Conservation (phyloP, 2,888 invertebrate genomes). For the Linnaemya tessellans region DNA sequence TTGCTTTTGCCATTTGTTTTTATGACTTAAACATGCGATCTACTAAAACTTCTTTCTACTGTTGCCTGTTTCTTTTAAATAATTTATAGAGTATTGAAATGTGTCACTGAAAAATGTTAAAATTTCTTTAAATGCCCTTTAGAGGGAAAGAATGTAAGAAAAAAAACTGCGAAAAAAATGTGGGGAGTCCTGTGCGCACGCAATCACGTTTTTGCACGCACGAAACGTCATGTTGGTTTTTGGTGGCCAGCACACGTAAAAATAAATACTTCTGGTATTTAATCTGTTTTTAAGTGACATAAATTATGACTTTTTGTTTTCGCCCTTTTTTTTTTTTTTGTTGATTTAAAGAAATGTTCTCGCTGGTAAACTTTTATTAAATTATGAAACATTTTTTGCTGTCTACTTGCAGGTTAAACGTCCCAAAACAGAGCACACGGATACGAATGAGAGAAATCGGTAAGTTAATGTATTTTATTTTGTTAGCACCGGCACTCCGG, state of each 20-base stretch:
- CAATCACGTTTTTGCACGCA: conserved; percentile 58
- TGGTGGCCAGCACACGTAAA: conserved; percentile 30
- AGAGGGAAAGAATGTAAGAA: conserved; percentile 17
- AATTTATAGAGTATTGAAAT: conserved; percentile 73
- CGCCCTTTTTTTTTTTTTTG: too few species aligned
- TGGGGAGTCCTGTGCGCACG: conserved; percentile 67
- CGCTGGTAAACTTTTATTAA: conserved; percentile 21
- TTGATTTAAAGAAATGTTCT: conserved; percentile 6
- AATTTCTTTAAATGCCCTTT: conserved; percentile 70
- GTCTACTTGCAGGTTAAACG: conserved; percentile 88
- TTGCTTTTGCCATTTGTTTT: conserved; percentile 54
- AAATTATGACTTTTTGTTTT: conserved; percentile 51
- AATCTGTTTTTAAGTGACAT: conserved; percentile 62
- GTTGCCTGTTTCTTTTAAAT: conserved; percentile 54
- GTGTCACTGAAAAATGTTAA: conserved; percentile 72
- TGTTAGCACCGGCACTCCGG: too few species aligned
- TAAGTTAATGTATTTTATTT: conserved; percentile 81
- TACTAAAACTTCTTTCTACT: conserved; percentile 8
- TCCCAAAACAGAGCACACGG: conserved; percentile 87
- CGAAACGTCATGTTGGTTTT: conserved; percentile 61
- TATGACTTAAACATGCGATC: conserved; percentile 58
- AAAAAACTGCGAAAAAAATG: conserved; percentile 47
- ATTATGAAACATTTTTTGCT: conserved; percentile 35
- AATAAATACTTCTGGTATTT: conserved; percentile 69
- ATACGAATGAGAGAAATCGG: conserved; percentile 88